Base-by-base conservation (phyloP, 2,113 vertebrate species). In the Perognathus longimembris region DNA sequence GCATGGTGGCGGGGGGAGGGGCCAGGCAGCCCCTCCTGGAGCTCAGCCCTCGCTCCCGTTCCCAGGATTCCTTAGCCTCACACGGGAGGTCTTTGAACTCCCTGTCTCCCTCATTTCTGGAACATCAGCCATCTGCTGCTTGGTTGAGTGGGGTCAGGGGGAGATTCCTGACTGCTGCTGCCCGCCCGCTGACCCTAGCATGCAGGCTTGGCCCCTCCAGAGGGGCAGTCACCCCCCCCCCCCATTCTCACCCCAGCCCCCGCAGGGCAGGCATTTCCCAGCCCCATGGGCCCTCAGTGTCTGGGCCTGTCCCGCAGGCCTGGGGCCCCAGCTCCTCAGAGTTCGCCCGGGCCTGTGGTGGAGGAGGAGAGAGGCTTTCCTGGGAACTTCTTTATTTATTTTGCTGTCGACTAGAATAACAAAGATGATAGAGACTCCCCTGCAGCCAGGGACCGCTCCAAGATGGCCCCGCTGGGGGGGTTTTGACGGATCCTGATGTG, bases 51-150 rank as follows among this genome's bases (percentile, higher is more conserved):
- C 42, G 80, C 76, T 96, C 76, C 82, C 83, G 88, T 97, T 98
- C 95, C 96, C 96, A 95, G 95, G 94, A 94, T 86, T 92, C 50
- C 17, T 89, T 92, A 95, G 92, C 86, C 90, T 96, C 36, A 42
- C 70, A 73, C 54, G 10, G 85, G 88, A 89, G 94, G 94, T 85
- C 92, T 97, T 97, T 98, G 96, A 98, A 97, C 96, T 97, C 91
- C 0, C 73, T 69, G 85, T 78, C 87, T 92, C 93, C 93, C 76
- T 94, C 57, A 36, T 93, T 34, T 30, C 91, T 96, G 95, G 92
- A 92, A 96, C 91, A 92, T 95, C 75, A 95, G 93, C 85, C 89
- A 45, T 50, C 88, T 89, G 81, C 66, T 64, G 75, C 85, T 88
- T 50, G 94, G 85, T 96, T 92, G 95, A 95, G 50, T 92, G 91